Percentiles rank a stretch among this genome's conserved stretches.
phyloP scores from a whole-genome alignment of 2,113 vertebrate species.

The Lethenteron reissneri region DNA sequence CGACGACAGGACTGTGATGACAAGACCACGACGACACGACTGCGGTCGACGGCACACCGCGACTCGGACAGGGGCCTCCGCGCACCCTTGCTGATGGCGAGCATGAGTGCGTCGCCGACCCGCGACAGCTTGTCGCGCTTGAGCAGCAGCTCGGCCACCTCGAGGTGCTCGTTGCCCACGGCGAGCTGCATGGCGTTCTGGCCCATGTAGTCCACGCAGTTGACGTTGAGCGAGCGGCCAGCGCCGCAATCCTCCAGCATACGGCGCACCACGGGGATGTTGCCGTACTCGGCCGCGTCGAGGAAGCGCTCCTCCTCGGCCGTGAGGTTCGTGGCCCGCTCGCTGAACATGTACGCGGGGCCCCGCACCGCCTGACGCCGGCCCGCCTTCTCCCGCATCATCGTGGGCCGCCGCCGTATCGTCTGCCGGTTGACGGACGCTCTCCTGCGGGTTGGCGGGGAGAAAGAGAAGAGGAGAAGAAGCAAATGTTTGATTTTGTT shows the following conservation, averaged over 20 bases:
- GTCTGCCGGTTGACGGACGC: too few relatives aligned
- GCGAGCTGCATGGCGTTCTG: slow-evolving; percentile 79
- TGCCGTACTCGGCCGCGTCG: slow-evolving; percentile 80
- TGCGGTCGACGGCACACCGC: too few relatives aligned
- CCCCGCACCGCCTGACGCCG: slow-evolving; percentile 75
- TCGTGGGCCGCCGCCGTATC: slow-evolving; percentile 44
- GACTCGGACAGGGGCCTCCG: too few relatives aligned
- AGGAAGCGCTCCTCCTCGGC: slow-evolving; percentile 70
- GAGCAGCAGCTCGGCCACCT: slow-evolving; percentile 75
- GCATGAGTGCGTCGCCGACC: slow-evolving; percentile 58
- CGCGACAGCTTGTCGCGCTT: slow-evolving; percentile 72
- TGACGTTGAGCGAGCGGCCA: slow-evolving; percentile 65
- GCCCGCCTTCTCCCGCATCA: slow-evolving; percentile 64
- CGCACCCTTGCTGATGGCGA: slow-evolving; percentile 72
- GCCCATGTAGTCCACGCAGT: slow-evolving; percentile 93
- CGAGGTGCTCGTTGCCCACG: slow-evolving; percentile 77
- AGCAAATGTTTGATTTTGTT: too few relatives aligned
- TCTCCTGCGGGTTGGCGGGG: too few relatives aligned
- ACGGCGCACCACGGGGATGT: slow-evolving; percentile 82
- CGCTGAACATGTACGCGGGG: slow-evolving; percentile 94
- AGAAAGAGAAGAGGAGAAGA: too few relatives aligned
- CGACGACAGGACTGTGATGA: too few relatives aligned
- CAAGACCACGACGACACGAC: too few relatives aligned
- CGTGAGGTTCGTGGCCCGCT: slow-evolving; percentile 65
- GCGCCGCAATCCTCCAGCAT: slow-evolving; percentile 42